phyloP scores from a whole-genome alignment of 2,797 vertebrate species.

The Carcharodon carcharias region DNA sequence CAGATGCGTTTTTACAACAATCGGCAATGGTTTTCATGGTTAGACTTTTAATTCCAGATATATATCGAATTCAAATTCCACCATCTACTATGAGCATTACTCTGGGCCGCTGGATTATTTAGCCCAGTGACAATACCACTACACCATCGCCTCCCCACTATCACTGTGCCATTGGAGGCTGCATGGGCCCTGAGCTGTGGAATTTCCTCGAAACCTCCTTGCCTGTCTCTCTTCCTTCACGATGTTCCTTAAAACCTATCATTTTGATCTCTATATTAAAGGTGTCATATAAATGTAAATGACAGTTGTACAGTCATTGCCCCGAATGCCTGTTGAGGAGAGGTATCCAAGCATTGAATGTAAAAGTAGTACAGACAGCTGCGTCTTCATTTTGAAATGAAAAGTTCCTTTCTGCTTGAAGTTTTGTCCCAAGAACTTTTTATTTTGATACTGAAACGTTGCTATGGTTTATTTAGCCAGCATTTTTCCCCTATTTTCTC shows the following conservation, averaged over 20 bases:
- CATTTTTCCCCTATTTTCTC: not conserved
- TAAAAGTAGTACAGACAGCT: not conserved
- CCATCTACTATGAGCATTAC: too few relatives aligned
- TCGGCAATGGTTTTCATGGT: too few relatives aligned
- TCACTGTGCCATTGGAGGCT: too few relatives aligned
- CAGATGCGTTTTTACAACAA: too few relatives aligned
- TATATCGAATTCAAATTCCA: too few relatives aligned
- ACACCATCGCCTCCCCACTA: too few relatives aligned
- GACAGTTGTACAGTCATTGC: not conserved
- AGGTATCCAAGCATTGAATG: not conserved
- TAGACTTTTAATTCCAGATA: too few relatives aligned
- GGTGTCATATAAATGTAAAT: not conserved
- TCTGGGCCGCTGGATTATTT: too few relatives aligned
- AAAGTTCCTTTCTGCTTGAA: not conserved
- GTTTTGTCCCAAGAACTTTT: not conserved
- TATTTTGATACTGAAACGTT: not conserved
- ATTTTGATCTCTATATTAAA: too few relatives aligned
- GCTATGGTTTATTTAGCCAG: not conserved
- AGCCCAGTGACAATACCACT: too few relatives aligned
- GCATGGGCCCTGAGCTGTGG: not conserved
- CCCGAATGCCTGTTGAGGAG: not conserved
- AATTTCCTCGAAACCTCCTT: not conserved
- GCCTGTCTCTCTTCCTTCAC: not conserved
- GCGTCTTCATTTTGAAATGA: not conserved
- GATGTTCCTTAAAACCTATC: not conserved